These are phyloP conservation scores for Pristionchus japonicus DNA, from an alignment of 2,888 invertebrate species.

Conservation along the genomic window DNA sequence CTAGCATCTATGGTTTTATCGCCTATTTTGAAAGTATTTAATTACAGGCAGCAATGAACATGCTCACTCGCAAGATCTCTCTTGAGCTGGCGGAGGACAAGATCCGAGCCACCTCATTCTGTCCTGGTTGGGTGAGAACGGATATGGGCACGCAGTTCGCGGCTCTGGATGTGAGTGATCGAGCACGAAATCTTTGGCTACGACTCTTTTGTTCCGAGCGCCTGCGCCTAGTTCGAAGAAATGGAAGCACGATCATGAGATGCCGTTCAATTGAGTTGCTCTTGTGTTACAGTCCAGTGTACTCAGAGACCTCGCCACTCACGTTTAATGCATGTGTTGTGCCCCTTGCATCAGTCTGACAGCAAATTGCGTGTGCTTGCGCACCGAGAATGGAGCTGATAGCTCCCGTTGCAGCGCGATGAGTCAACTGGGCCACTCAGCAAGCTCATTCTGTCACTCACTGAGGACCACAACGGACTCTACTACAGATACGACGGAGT, in stretches of 20 bases:
- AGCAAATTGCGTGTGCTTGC: too few species aligned
- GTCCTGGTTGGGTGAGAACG: constrained; percentile 35
- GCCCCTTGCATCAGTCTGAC: too few species aligned
- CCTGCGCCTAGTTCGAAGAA: too few species aligned
- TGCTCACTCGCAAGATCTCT: constrained; percentile 16
- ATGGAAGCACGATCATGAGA: too few species aligned
- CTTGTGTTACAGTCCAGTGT: too few species aligned
- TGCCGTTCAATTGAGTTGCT: too few species aligned
- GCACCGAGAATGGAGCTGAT: not conserved
- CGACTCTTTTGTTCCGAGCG: not conserved
- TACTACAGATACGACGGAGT: not conserved
- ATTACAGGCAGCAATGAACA: constrained; percentile 36
- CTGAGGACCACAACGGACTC: not conserved
- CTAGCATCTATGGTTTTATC: too few species aligned
- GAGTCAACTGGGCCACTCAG: not conserved
- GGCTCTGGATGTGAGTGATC: not conserved
- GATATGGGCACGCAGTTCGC: constrained; percentile 21
- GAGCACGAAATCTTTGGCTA: not conserved
- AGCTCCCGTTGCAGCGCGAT: not conserved
- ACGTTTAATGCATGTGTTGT: too few species aligned
- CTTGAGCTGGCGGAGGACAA: not conserved
- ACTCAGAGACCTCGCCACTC: too few species aligned
- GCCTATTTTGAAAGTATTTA: too few species aligned
- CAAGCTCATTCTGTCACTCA: not conserved
- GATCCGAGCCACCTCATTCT: not conserved